phyloP scores from a whole-genome alignment of 2,113 vertebrate species.

The Sorex fumeus region DNA sequence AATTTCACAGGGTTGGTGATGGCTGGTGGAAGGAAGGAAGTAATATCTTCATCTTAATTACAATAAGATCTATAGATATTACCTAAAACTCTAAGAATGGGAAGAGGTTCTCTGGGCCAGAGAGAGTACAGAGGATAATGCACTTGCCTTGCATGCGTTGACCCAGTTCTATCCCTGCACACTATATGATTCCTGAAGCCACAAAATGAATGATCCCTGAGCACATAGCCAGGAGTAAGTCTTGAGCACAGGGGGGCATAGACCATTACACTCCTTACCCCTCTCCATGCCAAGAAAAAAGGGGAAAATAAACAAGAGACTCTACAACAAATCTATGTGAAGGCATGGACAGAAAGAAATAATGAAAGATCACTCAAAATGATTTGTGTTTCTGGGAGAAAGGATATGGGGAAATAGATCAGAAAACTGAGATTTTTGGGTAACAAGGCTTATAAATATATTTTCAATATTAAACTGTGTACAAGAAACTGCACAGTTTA shows the following conservation, averaged over 20 bases:
- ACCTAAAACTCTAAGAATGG: slow-evolving; percentile 11
- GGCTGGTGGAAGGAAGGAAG: not conserved
- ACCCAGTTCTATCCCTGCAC: no score
- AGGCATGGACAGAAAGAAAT: not conserved
- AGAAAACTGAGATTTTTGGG: not conserved
- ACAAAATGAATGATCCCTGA: no score
- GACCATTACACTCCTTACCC: no score
- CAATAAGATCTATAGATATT: not conserved
- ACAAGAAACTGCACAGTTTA: not conserved
- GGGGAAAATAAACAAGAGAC: not conserved
- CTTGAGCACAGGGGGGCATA: no score
- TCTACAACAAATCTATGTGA: not conserved
- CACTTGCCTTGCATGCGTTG: no score
- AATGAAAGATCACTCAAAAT: slow-evolving; percentile 30
- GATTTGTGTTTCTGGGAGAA: not conserved
- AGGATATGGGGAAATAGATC: not conserved
- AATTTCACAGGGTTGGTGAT: not conserved
- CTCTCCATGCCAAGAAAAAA: no score
- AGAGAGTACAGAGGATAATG: no score
- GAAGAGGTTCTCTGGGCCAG: no score
- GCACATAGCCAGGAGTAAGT: no score
- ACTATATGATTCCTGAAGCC: no score
- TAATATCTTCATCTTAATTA: not conserved
- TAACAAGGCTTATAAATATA: not conserved
- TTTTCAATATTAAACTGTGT: not conserved